A percentile compares a stretch with the other conserved stretches of the same genome.
Evolutionary conservation across 2,888 invertebrate genomes (phyloP).

Genomic region (Dysmachus trigonus): DNA sequence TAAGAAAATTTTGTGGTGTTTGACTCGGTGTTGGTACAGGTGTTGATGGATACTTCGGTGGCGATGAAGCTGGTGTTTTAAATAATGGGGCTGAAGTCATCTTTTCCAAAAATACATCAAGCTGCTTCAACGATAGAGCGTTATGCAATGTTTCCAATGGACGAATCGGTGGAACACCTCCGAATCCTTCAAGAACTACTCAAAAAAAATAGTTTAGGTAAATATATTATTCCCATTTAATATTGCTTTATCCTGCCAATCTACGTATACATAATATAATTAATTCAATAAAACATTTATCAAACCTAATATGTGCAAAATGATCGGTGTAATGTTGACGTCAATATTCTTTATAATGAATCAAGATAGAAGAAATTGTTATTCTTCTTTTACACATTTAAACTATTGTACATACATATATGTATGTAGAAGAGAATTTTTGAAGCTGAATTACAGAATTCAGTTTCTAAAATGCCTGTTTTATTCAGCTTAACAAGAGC

Average conservation of each 20-base stretch:
- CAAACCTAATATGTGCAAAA: neutral
- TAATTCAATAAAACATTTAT: neutral
- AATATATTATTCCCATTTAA: conserved; percentile 3
- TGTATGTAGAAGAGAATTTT: too few species aligned
- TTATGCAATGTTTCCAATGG: conserved; percentile 98
- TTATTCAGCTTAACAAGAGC: too few species aligned
- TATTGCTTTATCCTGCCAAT: neutral
- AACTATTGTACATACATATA: too few species aligned
- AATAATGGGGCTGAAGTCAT: conserved; percentile 81
- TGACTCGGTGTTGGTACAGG: conserved; percentile 64
- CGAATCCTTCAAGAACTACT: conserved; percentile 83
- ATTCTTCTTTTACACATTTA: too few species aligned
- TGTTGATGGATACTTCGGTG: conserved; percentile 73
- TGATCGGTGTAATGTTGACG: neutral
- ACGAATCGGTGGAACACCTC: conserved; percentile 93
- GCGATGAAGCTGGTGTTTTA: conserved; percentile 77
- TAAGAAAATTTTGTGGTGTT: conserved; percentile 55
- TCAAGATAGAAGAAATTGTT: neutral
- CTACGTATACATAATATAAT: neutral
- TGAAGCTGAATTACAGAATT: too few species aligned
- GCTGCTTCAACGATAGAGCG: conserved; percentile 88
- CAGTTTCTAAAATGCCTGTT: too few species aligned
- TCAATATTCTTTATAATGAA: neutral
- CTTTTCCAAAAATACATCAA: conserved; percentile 88
- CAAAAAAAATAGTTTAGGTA: conserved; percentile 45